Evolutionary conservation across 2,797 vertebrate genomes (phyloP), one percentile per base, ranked within the genome.

Genomic region (Acridotheres tristis): DNA sequence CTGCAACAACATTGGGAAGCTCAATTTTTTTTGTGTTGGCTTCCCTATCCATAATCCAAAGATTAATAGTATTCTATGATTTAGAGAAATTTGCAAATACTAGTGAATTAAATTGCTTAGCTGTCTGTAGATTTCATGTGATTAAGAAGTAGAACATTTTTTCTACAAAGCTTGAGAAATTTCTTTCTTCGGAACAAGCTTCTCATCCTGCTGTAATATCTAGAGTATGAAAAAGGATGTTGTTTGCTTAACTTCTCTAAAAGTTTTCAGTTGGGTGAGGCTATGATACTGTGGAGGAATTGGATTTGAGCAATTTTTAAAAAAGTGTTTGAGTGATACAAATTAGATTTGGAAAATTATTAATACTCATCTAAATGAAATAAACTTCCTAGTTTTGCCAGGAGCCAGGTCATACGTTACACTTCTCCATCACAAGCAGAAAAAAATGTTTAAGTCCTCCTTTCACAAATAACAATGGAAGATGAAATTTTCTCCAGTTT

Each of bases 301-400:
- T 83, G 43, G 36, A 72, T 82, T 77, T 79, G 51, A 71, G 26
- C 27, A 61, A 45, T 36, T 36, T 94, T 80, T 73, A 6, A 7
- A 59, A 67, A 89, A 91, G 21, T 72, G 8, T 51, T 88, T 68
- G 80, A 88, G 50, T 38, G 27, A 78, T 90, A 50, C 62, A 53
- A 90, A 61, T 80, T 80, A 83, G 30, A 42, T 79, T 74, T 85
- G 36, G 54, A 42, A 92, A 83, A 73, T 51, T 47, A 81, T 67
- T 43, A 74, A 72, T 82, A 93, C 22, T 94, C n/a, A 65, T 86
- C 20, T 68, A 93, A 94, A 86, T 83, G 69, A 85, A 80, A 82
- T 66, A 53, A 30, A 68, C 47, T 57, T 94, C 29, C 11, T 63
- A 47, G 13, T 88, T 65, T 69, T 90, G 13, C 47, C 14, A 48